Evolutionary conservation across 2,797 vertebrate species (phyloP).

Genomic region (Notamacropus eugenii): DNA sequence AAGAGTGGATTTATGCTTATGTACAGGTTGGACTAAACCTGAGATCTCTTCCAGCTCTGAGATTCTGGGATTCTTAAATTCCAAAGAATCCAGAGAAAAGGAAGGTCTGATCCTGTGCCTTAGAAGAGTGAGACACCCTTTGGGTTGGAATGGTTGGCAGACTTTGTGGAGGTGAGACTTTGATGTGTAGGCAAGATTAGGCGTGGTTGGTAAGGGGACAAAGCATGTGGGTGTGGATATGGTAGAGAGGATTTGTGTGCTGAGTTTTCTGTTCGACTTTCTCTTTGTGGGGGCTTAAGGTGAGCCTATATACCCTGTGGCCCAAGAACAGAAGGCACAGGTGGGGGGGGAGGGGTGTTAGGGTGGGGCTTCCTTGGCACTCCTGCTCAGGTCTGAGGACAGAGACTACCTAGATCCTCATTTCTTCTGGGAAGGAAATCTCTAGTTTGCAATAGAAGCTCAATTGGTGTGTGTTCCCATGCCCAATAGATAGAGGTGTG

Average conservation of each 20-base stretch:
- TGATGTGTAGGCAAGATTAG: not conserved
- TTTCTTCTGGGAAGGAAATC: constrained; percentile 9
- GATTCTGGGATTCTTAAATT: not conserved
- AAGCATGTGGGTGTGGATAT: not conserved
- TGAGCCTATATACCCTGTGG: not conserved
- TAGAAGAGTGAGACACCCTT: not conserved
- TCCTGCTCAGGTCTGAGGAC: not conserved
- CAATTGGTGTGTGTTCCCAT: not conserved
- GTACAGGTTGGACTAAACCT: not conserved
- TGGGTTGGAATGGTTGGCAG: not conserved
- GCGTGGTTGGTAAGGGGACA: not conserved
- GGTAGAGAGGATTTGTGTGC: not conserved
- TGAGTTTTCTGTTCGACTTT: not conserved
- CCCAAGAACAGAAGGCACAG: not conserved
- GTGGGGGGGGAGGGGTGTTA: not conserved
- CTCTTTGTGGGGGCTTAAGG: not conserved
- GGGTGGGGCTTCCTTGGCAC: not conserved
- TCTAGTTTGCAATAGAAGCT: constrained; percentile 7
- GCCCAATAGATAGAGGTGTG: not conserved
- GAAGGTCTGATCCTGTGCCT: not conserved
- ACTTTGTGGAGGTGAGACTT: not conserved
- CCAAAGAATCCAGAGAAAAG: not conserved
- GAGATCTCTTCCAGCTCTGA: not conserved
- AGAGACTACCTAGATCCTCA: not conserved
- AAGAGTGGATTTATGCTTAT: not conserved